Evolutionary conservation across 2,888 invertebrate genomes (phyloP), one percentile per base, ranked within the genome.

Genomic region (Archaeoteleia sp.): DNA sequence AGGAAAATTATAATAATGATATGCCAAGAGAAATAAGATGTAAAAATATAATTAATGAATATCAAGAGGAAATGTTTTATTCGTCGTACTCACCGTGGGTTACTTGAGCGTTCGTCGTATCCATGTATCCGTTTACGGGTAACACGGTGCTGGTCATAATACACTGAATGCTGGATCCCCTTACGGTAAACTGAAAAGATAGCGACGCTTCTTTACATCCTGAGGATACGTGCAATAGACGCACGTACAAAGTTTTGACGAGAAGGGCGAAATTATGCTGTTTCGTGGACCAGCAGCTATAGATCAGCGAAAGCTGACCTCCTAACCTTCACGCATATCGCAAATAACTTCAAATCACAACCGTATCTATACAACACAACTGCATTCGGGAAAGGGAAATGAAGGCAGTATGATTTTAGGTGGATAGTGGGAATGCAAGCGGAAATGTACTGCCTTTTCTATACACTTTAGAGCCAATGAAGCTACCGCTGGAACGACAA

Each of bases 41-140:
- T n/a, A n/a, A n/a, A n/a, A n/a, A n/a, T n/a, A n/a, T n/a, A n/a
- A n/a, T n/a, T n/a, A n/a, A n/a, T n/a, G n/a, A n/a, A n/a, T n/a
- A n/a, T n/a, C n/a, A n/a, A n/a, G n/a, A n/a, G n/a, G n/a, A n/a
- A n/a, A n/a, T n/a, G n/a, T n/a, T n/a, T n/a, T n/a, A n/a, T n/a
- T n/a, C n/a, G 25, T 46, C 23, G 4, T 3, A 74, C 76, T 81
- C 45, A 81, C 81, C 68, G 54, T 74, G 76, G 76, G 78, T 76
- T 76, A 80, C 80, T 71, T 80, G 80, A 66, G 78, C 80, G 68
- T 82, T 82, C 60, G 77, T 74, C 71, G 80, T 76, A 78, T 82
- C 81, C 81, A 82, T 82, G 79, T 80, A 76, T 73, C 73, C 75
- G 67, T 73, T 62, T 12, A 42, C 70, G 75, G 75, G 72, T 66